phyloP scores from a whole-genome alignment of 2,113 vertebrate genomes.

The Pelecanus crispus region DNA sequence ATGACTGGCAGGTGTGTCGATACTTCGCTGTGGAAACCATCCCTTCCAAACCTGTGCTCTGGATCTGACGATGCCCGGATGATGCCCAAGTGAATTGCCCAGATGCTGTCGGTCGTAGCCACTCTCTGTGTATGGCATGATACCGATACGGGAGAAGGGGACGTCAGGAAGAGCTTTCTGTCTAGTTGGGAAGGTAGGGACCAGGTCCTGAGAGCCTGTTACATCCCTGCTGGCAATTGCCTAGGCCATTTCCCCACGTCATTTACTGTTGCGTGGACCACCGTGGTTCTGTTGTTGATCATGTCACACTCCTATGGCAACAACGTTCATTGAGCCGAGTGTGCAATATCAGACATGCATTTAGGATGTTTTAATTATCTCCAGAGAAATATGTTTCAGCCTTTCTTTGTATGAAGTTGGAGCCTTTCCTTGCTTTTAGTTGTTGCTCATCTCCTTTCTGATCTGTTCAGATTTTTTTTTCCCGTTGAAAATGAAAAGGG shows the following conservation, averaged over 20 bases:
- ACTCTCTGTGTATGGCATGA: not conserved
- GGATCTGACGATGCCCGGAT: not conserved
- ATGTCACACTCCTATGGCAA: not conserved
- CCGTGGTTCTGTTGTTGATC: not conserved
- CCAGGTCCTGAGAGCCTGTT: not conserved
- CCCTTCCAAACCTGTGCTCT: not conserved
- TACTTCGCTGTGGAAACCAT: not conserved
- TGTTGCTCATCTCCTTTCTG: not conserved
- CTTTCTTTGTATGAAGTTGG: not conserved
- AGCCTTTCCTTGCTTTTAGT: not conserved
- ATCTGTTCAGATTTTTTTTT: not conserved
- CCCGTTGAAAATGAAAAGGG: not conserved
- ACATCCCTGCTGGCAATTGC: not conserved
- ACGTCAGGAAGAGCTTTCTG: rapidly evolving
- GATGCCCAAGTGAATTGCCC: not conserved
- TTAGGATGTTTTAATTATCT: not conserved
- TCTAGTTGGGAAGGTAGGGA: not conserved
- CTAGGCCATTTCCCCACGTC: rapidly evolving
- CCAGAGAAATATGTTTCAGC: not conserved
- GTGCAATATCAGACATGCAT: not conserved
- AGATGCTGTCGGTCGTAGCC: not conserved
- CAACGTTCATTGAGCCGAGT: not conserved
- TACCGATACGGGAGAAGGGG: not conserved
- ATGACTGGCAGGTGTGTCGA: not conserved
- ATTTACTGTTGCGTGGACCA: not conserved